Conservation (phyloP, 2,797 vertebrate species). For the Australoheros facetus region DNA sequence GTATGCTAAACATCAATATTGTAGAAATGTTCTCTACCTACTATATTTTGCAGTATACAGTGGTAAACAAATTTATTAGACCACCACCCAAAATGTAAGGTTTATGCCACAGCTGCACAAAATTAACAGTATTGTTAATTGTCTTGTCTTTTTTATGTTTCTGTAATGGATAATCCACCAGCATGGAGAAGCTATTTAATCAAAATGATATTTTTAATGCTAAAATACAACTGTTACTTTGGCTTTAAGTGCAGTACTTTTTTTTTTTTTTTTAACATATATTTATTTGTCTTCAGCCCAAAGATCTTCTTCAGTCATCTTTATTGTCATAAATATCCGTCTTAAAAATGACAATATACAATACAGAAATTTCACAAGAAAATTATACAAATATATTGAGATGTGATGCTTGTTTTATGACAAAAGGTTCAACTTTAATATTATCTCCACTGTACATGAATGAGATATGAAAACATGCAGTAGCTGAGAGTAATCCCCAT, state of each 20-base stretch:
- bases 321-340: slow-evolving; percentile 70
- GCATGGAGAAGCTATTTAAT: not conserved
- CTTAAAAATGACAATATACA: slow-evolving; percentile 66
- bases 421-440: slow-evolving; percentile 58
- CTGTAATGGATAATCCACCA: not conserved
- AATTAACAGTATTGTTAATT: not conserved
- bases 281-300: slow-evolving; percentile 18
- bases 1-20: not conserved
- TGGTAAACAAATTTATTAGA: not conserved
- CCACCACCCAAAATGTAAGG: not conserved
- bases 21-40: not conserved
- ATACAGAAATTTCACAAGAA: slow-evolving; percentile 62
- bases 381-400: slow-evolving; percentile 77
- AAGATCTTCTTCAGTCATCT: slow-evolving; percentile 53
- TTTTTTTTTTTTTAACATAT: not conserved
- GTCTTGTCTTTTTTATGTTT: not conserved
- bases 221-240: too few species aligned
- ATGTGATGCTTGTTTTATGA: slow-evolving; percentile 69
- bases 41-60: not conserved
- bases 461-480: slow-evolving; percentile 65
- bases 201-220: not conserved
- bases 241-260: not conserved
- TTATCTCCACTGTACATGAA: slow-evolving; percentile 65
- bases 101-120: not conserved
- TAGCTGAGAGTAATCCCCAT: slow-evolving; percentile 59